Evolutionary conservation across 2,113 vertebrate species (phyloP), one percentile per base, ranked within the genome.

Genomic region (Gopherus evgoodei): DNA sequence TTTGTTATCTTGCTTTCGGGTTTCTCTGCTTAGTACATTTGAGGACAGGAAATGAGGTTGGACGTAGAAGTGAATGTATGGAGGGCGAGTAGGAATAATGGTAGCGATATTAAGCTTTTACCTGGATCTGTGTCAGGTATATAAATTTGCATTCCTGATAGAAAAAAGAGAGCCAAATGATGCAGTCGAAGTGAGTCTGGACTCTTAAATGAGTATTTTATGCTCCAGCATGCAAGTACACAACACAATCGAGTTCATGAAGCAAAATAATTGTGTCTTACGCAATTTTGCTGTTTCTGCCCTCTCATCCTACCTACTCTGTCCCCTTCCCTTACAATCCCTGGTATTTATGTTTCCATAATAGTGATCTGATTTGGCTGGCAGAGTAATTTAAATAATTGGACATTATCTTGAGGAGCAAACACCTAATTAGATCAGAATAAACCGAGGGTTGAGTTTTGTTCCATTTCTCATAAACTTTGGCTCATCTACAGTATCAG

Each of bases 321-420:
- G 57, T 93, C 91, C 93, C 94, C 72, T 91, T 89, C 86, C 90
- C 86, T 89, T 81, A 47, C 82, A 90, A 62, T 94, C 89, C 95
- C 94, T 22, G 0, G 29, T 97, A 94, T 97, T 96, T 97, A 95
- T 95, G 91, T 96, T 97, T 96, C 96, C 90, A 94, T 97, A 93
- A 97, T 96, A 97, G 93, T 95, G 93, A 97, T 97, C 87, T 93
- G 91, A 95, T 97, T 95, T 96, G 94, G 96, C 92, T 97, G 95
- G 96, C 97, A 94, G 94, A 93, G 96, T 94, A 96, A 96, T 97
- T 98, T 97, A 96, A 97, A 97, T 98, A 98, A 98, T 98, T 97
- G 97, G 96, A 97, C 96, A 89, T 96, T 96, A 96, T 97, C 97
- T 96, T 97, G 95, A 97, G 95, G 93, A 97, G 97, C 95, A 95